Evolutionary conservation across 2,888 invertebrate species (phyloP).

Genomic region (Plusia festucae): DNA sequence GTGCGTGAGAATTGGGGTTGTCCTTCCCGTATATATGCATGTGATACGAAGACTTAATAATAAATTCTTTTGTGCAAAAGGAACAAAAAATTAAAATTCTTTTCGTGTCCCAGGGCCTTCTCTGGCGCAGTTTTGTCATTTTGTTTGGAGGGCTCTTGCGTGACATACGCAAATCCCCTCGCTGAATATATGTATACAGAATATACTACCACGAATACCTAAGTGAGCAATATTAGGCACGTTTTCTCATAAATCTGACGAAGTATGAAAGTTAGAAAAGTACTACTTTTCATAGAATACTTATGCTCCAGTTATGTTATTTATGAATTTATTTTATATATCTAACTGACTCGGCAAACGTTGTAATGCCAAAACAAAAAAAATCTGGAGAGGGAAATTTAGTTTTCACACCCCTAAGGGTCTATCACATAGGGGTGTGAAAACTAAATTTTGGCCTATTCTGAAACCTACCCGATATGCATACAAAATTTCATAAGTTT

Average conservation of each 20-base stretch:
- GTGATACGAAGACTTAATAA: slow-evolving; percentile 81
- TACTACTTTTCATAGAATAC: slow-evolving; percentile 42
- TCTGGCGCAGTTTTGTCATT: slow-evolving; percentile 81
- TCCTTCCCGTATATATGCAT: slow-evolving; percentile 75
- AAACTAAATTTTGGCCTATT: too few relatives aligned
- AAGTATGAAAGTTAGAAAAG: slow-evolving; percentile 45
- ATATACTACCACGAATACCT: slow-evolving; percentile 55
- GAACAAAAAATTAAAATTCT: slow-evolving; percentile 86
- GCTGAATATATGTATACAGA: slow-evolving; percentile 58
- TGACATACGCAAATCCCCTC: slow-evolving; percentile 78
- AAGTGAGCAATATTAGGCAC: slow-evolving; percentile 58
- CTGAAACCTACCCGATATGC: too few relatives aligned
- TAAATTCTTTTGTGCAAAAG: slow-evolving; percentile 84
- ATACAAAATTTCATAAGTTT: too few relatives aligned
- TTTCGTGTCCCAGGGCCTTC: slow-evolving; percentile 76
- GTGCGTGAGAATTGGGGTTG: slow-evolving; percentile 73
- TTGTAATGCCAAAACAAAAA: background rate
- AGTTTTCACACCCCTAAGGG: too few relatives aligned
- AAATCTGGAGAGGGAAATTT: too few relatives aligned
- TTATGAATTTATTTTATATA: background rate
- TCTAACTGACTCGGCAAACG: background rate
- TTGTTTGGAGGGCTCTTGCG: slow-evolving; percentile 77
- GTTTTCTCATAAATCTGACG: slow-evolving; percentile 60
- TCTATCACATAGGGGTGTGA: too few relatives aligned
- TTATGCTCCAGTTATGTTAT: slow-evolving; percentile 13